phyloP scores from a whole-genome alignment of 2,888 invertebrate genomes.

The Leptopilina drosophilae region DNA sequence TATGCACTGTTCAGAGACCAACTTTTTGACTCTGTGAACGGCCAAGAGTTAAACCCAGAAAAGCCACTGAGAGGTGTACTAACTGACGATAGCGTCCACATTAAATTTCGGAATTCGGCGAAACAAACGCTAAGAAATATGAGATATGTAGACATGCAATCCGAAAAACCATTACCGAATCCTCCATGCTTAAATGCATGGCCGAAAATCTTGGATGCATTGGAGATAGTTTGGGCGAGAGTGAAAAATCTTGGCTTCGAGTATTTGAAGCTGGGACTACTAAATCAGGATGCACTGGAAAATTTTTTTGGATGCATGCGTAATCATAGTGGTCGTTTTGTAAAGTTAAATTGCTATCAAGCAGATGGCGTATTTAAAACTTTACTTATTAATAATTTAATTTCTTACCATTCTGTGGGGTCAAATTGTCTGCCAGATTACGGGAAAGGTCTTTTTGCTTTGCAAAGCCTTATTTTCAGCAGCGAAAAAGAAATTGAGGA shows the following conservation, averaged over 20 bases:
- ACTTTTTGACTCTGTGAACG: background rate
- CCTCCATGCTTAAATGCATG: background rate
- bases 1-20: background rate
- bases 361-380: background rate
- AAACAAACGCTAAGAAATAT: background rate
- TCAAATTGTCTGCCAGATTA: background rate
- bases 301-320: background rate
- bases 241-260: background rate
- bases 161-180: background rate
- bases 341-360: background rate
- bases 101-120: background rate
- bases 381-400: background rate
- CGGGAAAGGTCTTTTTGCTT: background rate
- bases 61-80: background rate
- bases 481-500: background rate
- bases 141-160: background rate
- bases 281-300: background rate
- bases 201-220: background rate
- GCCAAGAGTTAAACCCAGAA: background rate
- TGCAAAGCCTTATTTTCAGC: background rate
- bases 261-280: background rate
- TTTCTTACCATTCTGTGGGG: background rate
- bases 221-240: background rate
- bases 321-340: background rate
- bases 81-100: background rate